Base-by-base conservation (phyloP, 2,888 invertebrate species). In the Phaedon cochleariae region DNA sequence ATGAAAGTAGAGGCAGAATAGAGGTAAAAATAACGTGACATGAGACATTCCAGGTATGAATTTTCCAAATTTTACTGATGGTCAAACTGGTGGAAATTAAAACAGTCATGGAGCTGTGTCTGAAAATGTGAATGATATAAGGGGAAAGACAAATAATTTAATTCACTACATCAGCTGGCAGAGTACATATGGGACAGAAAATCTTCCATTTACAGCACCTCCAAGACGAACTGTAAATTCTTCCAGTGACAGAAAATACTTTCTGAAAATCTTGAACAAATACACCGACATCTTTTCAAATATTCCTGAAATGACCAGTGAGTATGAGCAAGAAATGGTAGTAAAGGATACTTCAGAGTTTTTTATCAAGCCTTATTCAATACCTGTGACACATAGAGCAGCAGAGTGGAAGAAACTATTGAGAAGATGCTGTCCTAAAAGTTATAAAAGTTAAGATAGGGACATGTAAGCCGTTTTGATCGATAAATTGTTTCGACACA, bases 331-430 rank as follows among this genome's bases (percentile, higher is more conserved):
- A 7, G 31, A 10, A 10, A 34, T 34, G 31, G 9, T 7, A 34
- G 31, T 34, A 10, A 34, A 34, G 31, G 31, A 34, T 34, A 34
- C 31, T 34, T 34, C 31, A 34, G 31, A 34, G 10, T 34, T 34
- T 10, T 34, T 34, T 10, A 9, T 34, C 6, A 34, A 34, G 9
- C 31, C 31, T 5, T 34, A 34, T 34, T 10, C 10, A 12, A 45
- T 29, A 17, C 46, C 29, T 17, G 45, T 26, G 31, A 21, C 49
- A 21, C 21, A 49, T n/a, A 17, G 49, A 12, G 17, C 21, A 21
- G 49, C 49, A n/a, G n/a, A n/a, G 49, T 49, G 10, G 49, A 49
- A 4, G 22, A 49, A 22, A 22, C 49, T n/a, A 49, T 49, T 5
- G 4, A 20, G 18, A 9, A 49, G 10, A 49, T 49, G 49, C 21